Conservation (phyloP, 2,113 vertebrate species). For the Catagonus wagneri region DNA sequence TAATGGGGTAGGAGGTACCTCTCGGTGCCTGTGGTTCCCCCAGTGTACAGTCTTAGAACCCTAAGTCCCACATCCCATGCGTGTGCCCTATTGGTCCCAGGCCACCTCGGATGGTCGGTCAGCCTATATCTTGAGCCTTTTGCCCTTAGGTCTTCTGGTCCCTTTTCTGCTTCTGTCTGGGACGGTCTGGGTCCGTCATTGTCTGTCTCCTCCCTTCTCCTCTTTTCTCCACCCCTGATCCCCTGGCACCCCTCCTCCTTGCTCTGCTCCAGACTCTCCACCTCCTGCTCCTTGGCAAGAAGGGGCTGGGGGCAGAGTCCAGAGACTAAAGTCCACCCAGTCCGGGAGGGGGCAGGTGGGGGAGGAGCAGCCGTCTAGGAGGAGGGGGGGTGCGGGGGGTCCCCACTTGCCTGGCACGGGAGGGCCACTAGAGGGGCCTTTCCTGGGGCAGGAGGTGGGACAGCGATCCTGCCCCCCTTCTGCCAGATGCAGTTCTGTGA, state of each 20-base stretch:
- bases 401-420: background rate
- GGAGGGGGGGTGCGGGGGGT: background rate
- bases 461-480: background rate
- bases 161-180: background rate
- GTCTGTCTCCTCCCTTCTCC: fast-evolving
- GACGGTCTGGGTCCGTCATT: background rate
- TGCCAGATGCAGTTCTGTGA: background rate
- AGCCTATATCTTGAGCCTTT: background rate
- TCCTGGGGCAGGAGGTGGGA: background rate
- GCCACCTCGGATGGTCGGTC: fast-evolving
- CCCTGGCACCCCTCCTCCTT: background rate
- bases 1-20: too few relatives aligned
- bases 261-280: too few relatives aligned
- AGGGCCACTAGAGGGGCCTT: slow-evolving; percentile 9
- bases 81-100: too few relatives aligned
- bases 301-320: background rate
- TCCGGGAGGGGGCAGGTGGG: fast-evolving
- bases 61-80: fast-evolving
- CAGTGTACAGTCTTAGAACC: fast-evolving
- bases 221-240: fast-evolving
- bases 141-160: background rate
- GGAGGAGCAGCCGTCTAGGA: background rate
- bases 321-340: background rate
- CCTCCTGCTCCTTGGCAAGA: background rate
- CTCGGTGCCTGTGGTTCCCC: background rate